Evolutionary conservation across 2,888 invertebrate genomes (phyloP), one percentile per base, ranked within the genome.

Genomic region (Lycophotia porphyrea): DNA sequence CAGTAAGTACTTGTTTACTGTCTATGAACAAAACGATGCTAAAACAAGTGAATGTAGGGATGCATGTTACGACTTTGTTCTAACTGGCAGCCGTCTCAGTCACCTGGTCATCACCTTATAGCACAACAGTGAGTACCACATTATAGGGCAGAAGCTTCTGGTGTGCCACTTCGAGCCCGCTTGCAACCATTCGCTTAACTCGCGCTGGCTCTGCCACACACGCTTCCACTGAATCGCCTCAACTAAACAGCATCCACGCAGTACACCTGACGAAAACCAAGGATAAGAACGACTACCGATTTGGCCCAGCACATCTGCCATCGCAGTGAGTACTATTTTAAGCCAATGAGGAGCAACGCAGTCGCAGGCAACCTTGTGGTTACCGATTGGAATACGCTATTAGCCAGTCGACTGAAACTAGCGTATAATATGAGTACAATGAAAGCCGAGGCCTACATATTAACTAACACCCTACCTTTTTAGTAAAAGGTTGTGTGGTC

Each of bases 1-100:
- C 85, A 96, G 96, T 96, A 89, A 93, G 96, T 95, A 76, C 18
- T 72, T 47, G 11, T 60, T 58, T 60, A 15, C 1, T 24, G 8
- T 60, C 21, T 71, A 60, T 24, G 1, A 44, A 47, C 21, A 7
- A 11, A n/a, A 34, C 21, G 18, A 27, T 24, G 18, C 8, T 39
- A 27, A 39, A 36, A 44, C 15, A 68, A 68, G 71, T 5, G 9
- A 36, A 44, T 15, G 15, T 39, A 34, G 18, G 34, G 34, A 36
- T 63, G 58, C 52, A 76, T 52, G 71, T 44, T 78, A 78, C 11
- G 5, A 66, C 5, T 55, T 60, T 65, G 5, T 21, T 61, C 47
- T 49, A 67, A 39, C 44, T 21, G 2, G 13, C 58, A 77, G 49
- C 71, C 24, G 47, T 13, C 52, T 15, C 55, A 21, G 42, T 72